These are phyloP conservation scores for Molothrus ater DNA, from an alignment of 2,797 vertebrate species.

Conservation along the genomic window DNA sequence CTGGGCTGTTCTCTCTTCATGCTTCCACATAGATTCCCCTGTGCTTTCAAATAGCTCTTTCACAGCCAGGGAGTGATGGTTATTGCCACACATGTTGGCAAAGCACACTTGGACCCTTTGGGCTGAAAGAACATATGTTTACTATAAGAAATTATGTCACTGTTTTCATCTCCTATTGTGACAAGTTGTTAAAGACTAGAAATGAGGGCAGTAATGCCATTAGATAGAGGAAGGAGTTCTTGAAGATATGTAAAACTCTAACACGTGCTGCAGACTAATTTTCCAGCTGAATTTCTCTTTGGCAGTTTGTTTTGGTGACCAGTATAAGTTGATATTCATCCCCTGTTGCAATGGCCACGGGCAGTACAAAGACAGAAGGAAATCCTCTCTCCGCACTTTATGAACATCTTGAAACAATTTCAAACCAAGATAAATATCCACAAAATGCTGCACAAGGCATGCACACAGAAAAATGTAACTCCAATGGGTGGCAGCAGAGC, in stretches of 20 bases:
- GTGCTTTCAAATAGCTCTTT: not conserved
- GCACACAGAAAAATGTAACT: not conserved
- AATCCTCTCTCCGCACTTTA: not conserved
- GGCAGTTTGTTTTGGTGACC: not conserved
- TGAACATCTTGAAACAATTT: not conserved
- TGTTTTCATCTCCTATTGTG: not conserved
- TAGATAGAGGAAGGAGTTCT: not conserved
- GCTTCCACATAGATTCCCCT: not conserved
- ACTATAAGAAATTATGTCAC: not conserved
- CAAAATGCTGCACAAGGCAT: not conserved
- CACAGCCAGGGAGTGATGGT: not conserved
- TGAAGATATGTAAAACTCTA: not conserved
- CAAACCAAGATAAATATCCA: not conserved
- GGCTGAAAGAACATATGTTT: not conserved
- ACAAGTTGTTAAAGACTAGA: not conserved
- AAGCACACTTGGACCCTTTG: not conserved
- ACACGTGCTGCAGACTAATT: not conserved
- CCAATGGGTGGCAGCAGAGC: conserved; percentile 49
- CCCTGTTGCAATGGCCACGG: not conserved
- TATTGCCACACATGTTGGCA: not conserved
- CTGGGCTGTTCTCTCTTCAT: not conserved
- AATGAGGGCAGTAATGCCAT: not conserved
- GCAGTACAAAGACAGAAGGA: not conserved
- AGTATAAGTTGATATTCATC: not conserved
- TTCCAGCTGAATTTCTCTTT: not conserved